phyloP scores from a whole-genome alignment of 1,140 invertebrate species.

The Drosophila seguyi region DNA sequence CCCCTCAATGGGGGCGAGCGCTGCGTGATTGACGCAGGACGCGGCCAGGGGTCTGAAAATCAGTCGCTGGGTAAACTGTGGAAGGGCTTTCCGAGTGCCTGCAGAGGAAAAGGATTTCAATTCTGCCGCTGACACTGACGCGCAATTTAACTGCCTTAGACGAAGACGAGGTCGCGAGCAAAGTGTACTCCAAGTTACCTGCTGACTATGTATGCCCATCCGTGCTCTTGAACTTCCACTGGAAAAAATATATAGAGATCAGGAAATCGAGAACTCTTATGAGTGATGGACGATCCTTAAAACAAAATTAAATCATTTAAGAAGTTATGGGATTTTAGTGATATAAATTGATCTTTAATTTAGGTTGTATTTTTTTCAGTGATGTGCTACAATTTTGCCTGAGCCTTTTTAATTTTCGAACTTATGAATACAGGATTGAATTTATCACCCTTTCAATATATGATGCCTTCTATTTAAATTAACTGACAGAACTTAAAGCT shows the following conservation, averaged over 20 bases:
- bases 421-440: background rate
- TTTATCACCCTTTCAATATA: slow-evolving; percentile 19
- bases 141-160: slow-evolving; percentile 70
- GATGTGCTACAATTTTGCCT: background rate
- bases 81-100: slow-evolving; percentile 23
- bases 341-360: background rate
- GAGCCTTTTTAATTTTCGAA: background rate
- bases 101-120: slow-evolving; percentile 66
- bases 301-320: no score
- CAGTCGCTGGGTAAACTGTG: background rate
- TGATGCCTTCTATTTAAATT: slow-evolving; percentile 32
- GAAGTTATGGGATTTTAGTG: no score
- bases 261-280: no score
- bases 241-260: background rate
- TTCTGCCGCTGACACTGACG: slow-evolving; percentile 68
- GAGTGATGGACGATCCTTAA: no score
- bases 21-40: slow-evolving; percentile 68
- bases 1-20: slow-evolving; percentile 66
- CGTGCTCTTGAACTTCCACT: slow-evolving; percentile 1
- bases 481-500: slow-evolving; percentile 21
- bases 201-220: slow-evolving; percentile 24
- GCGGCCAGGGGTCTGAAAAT: slow-evolving; percentile 1
- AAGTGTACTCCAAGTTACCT: slow-evolving; percentile 26
- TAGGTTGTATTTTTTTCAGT: background rate
- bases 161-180: slow-evolving; percentile 25